phyloP scores from a whole-genome alignment of 2,113 vertebrate species.

The Vidua macroura region DNA sequence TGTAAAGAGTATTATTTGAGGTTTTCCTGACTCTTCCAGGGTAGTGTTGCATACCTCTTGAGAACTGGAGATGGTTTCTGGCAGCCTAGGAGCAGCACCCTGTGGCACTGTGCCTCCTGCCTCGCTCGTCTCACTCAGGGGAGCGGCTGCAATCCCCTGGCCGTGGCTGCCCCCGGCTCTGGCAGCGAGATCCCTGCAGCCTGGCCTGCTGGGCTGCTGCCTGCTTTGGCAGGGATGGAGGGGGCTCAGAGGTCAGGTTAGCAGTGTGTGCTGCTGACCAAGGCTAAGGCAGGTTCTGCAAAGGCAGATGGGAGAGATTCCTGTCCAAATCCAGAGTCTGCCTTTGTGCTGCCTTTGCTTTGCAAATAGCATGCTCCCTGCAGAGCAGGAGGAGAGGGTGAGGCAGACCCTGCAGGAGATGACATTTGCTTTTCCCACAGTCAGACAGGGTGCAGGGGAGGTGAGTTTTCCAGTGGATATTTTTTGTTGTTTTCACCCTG shows the following conservation, averaged over 20 bases:
- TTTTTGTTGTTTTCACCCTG: neutral
- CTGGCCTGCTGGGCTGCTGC: neutral
- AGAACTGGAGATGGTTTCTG: neutral
- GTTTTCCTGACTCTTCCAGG: neutral
- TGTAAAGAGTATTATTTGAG: neutral
- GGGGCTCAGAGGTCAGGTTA: neutral
- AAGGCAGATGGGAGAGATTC: neutral
- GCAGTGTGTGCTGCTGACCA: neutral
- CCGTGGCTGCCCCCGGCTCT: neutral
- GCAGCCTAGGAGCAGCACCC: neutral
- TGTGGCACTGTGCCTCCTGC: neutral
- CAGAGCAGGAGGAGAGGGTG: neutral
- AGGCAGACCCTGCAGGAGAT: neutral
- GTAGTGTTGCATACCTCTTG: neutral
- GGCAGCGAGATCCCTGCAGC: neutral
- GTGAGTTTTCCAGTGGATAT: neutral
- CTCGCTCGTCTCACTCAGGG: rapidly evolving
- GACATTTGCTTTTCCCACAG: neutral
- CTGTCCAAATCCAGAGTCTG: neutral
- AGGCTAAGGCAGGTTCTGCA: neutral
- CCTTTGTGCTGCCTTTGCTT: neutral
- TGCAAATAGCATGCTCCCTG: neutral
- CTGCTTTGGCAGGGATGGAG: neutral
- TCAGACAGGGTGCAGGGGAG: neutral
- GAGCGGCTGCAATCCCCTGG: neutral